Evolutionary conservation across 2,797 vertebrate genomes (phyloP), one percentile per base, ranked within the genome.

Genomic region (Alauda arvensis): DNA sequence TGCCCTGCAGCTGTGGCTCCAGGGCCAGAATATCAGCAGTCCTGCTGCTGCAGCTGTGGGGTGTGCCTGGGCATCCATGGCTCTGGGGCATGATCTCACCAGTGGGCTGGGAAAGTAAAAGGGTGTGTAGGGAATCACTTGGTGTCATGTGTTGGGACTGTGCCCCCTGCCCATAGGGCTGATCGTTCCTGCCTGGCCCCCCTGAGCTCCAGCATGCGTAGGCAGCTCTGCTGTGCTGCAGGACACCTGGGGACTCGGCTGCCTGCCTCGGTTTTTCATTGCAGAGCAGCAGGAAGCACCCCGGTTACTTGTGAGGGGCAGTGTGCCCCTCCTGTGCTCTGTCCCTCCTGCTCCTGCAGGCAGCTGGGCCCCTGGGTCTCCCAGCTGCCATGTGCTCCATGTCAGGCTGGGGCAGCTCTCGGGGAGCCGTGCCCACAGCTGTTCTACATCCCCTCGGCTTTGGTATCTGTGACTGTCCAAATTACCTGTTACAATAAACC

Each of bases 401-500:
- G 52, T 68, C 65, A 68, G 72, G 56, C 55, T 18, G 5, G 45
- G 57, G 60, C 88, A 91, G 77, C 83, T 86, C 84, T 90, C 6
- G 13, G 94, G 89, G 60, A 93, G 79, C 85, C 14, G 0, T 77
- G 93, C 81, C 92, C 88, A 91, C 87, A 86, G 85, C 91, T 93
- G 69, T 84, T 85, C 81, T 89, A 85, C 79, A 59, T 84, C 92
- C 90, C 87, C 56, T 80, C 1, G 0, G 93, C 95, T 95, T 95
- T 78, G 90, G 92, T 91, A 93, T 93, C 87, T 94, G 92, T 95
- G 88, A 94, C 93, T 90, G 88, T 95, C 88, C 83, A 81, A 94
- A 94, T 79, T 77, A 94, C 69, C 90, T 88, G 80, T 93, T 92
- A 91, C 5, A 94, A 96, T 96, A 95, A 96, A 96, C 77, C 21